Percentiles rank a stretch among this genome's conserved stretches.
Evolutionary conservation across 2,113 vertebrate species (phyloP).

Genomic region (Gymnorhina tibicen): DNA sequence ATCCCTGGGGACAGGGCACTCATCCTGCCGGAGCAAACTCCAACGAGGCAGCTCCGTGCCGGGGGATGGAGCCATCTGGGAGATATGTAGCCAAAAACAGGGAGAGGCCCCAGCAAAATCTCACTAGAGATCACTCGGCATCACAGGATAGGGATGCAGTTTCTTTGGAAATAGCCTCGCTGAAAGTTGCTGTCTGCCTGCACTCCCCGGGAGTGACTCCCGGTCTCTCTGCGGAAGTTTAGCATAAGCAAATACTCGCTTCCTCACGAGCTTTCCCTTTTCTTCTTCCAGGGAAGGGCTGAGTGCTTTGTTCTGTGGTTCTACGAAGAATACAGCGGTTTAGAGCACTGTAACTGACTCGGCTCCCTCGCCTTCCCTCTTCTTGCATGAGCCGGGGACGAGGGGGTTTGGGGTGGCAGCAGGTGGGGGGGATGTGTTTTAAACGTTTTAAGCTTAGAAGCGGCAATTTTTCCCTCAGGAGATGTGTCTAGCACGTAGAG

Average conservation of each 20-base stretch:
- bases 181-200: not conserved
- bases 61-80: rapidly evolving
- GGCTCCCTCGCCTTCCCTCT: not conserved
- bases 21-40: rapidly evolving
- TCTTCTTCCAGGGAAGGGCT: not conserved
- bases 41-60: rapidly evolving
- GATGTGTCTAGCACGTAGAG: slow-evolving; percentile 6
- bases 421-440: not conserved
- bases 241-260: not conserved
- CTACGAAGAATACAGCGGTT: not conserved
- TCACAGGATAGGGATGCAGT: rapidly evolving
- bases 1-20: not conserved
- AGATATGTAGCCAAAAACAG: not conserved
- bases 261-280: not conserved
- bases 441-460: slow-evolving; percentile 21
- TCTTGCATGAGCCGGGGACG: not conserved
- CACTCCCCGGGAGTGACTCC: not conserved
- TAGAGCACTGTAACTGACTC: not conserved
- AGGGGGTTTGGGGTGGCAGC: not conserved
- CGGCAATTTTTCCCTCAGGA: not conserved
- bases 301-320: not conserved
- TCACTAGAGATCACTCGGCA: not conserved
- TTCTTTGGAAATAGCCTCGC: not conserved
- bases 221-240: not conserved
- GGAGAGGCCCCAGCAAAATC: not conserved